Evolutionary conservation across 1,140 invertebrate genomes (phyloP).

Genomic region (Leptinotarsa defecta): DNA sequence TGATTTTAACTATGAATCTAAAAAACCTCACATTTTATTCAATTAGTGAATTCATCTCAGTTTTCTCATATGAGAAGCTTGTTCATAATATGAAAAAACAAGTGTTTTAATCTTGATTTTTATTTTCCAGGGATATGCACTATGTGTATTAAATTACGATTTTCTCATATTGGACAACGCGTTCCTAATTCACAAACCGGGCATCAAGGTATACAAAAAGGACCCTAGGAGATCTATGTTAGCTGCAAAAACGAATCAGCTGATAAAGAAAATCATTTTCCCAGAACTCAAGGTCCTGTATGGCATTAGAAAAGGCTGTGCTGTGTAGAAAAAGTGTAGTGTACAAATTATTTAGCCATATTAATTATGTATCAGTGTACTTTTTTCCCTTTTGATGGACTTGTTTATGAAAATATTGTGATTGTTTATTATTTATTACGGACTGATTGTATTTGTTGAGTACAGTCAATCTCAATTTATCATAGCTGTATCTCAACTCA

Average conservation of each 20-base stretch:
- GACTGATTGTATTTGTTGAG: background rate
- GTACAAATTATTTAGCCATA: slow-evolving; percentile 15
- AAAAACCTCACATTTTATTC: too few relatives aligned
- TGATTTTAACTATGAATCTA: too few relatives aligned
- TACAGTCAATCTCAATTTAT: too few relatives aligned
- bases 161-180: slow-evolving; percentile 89
- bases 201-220: slow-evolving; percentile 80
- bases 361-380: background rate
- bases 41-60: too few relatives aligned
- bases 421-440: background rate
- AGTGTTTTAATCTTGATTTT: background rate
- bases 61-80: too few relatives aligned
- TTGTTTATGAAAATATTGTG: background rate
- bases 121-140: slow-evolving; percentile 75
- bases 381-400: background rate
- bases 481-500: too few relatives aligned
- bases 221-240: slow-evolving; percentile 75
- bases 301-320: slow-evolving; percentile 78
- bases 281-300: slow-evolving; percentile 84
- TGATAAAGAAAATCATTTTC: slow-evolving; percentile 81
- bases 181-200: slow-evolving; percentile 85
- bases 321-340: slow-evolving; percentile 64
- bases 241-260: slow-evolving; percentile 75
- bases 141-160: slow-evolving; percentile 87
- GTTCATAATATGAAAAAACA: too few relatives aligned